Percentiles rank a stretch among this genome's conserved stretches.
Conservation (phyloP, 2,113 vertebrate species). For the Festucalex cinctus region DNA sequence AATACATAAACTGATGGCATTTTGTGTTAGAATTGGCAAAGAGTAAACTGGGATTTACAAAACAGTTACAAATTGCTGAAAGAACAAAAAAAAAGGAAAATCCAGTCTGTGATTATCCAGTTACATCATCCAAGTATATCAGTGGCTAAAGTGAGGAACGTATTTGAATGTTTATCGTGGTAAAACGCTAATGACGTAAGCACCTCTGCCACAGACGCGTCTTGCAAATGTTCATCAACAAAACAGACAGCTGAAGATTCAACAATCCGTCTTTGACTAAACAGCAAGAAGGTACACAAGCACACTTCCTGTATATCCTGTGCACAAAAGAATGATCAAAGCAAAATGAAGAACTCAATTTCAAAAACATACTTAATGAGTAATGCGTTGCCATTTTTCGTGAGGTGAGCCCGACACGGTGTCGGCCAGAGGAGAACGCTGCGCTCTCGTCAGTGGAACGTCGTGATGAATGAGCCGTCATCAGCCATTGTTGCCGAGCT, state of each 20-base stretch:
- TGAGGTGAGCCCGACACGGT: constrained; percentile 46
- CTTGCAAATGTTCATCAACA: no score
- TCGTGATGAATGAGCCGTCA: constrained; percentile 76
- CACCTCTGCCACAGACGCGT: no score
- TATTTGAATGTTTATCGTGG: background rate
- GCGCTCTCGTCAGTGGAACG: constrained; percentile 60
- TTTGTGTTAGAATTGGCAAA: background rate
- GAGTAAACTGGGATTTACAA: background rate
- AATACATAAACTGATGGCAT: background rate
- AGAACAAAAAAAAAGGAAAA: background rate
- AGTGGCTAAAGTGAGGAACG: background rate
- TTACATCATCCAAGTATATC: background rate
- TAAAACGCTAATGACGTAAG: background rate
- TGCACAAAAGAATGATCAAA: constrained; percentile 37
- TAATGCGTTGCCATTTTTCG: constrained; percentile 55
- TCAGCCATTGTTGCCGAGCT: constrained; percentile 62
- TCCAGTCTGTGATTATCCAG: background rate
- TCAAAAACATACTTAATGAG: constrained; percentile 45
- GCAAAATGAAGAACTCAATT: constrained; percentile 30
- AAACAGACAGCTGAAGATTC: background rate
- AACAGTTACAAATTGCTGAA: background rate
- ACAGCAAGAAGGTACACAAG: no score
- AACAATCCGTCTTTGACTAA: background rate
- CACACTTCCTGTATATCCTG: no score
- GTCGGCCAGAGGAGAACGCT: constrained; percentile 47